Base-by-base conservation (phyloP, 2,888 invertebrate species). In the Caenorhabditis sp. region DNA sequence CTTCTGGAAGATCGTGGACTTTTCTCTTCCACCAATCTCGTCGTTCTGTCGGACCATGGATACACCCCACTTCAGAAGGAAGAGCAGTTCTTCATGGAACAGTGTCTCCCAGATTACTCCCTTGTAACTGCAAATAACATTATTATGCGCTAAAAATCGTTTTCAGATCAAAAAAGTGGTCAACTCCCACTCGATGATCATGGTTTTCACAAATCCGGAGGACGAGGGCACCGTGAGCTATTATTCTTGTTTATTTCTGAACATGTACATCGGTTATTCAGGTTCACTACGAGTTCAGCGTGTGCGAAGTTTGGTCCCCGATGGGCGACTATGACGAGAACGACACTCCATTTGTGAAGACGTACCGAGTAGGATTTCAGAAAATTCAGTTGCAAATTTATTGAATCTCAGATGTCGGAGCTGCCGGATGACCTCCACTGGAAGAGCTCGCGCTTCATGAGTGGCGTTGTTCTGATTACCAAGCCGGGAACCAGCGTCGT, bases 261-360 rank as follows among this genome's bases (percentile, higher is more conserved):
- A 7, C 6, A 30, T n/a, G n/a, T n/a, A n/a, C n/a, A n/a, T n/a
- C n/a, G n/a, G n/a, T n/a, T n/a, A n/a, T 78, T 55, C 53, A 86
- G 86, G 82, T 88, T 7, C 88, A 84, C 76, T 88, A 87, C 66
- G 88, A 88, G 52, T 81, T 88, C 59, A 83, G 84, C 70, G 85
- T 87, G 6, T 88, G 88, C 71, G 88, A 88, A 65, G 86, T 87
- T 53, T 88, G 88, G 88, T 84, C 78, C n/a, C 82, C 85, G 30
- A 80, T 84, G 79, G 86, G 87, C 11, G 88, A 87, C 56, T 88
- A 87, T 56, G 86, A 86, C 27, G 85, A 83, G 22, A 82, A 83
- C 45, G 85, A 83, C 30, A 81, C 78, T 13, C 88, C 86, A 6
- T 78, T 85, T 32, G 88, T 87, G 5, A 82, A 80, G 17, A 86